phyloP scores from a whole-genome alignment of 2,888 invertebrate species.

The Ormia ochracea region DNA sequence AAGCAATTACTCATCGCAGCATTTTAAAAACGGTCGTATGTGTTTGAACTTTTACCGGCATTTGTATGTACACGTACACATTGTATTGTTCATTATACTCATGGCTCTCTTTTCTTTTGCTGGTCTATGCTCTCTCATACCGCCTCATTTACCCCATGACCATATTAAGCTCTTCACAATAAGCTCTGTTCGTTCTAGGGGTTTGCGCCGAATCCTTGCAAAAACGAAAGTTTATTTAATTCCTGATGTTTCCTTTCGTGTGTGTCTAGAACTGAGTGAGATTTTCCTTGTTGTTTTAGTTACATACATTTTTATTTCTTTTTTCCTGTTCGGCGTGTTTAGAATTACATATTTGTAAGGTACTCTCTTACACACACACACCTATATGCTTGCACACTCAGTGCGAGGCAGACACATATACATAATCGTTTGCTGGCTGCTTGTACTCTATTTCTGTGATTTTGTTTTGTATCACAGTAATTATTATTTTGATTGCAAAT shows the following conservation, averaged over 20 bases:
- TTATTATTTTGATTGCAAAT: constrained; percentile 56
- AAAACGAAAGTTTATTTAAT: constrained; percentile 61
- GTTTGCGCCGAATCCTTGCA: constrained; percentile 66
- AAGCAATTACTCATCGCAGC: constrained; percentile 2
- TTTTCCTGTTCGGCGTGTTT: constrained; percentile 16
- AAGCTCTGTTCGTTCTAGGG: not conserved
- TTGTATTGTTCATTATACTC: constrained; percentile 30
- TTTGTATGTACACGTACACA: constrained; percentile 24
- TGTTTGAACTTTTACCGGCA: constrained; percentile 48
- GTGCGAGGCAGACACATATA: too few species aligned
- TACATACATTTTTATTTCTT: not conserved
- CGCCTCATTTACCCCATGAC: not conserved
- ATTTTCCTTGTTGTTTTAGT: not conserved
- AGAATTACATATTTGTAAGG: constrained; percentile 39
- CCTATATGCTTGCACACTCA: not conserved
- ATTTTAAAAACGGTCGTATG: constrained; percentile 10
- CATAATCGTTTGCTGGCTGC: not conserved
- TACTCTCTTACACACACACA: not conserved
- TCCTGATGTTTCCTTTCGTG: not conserved
- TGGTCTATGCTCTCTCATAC: not conserved
- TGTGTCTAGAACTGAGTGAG: constrained; percentile 41
- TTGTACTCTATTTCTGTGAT: not conserved
- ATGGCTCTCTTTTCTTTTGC: not conserved
- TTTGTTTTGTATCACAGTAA: constrained; percentile 45
- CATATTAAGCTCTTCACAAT: not conserved